Evolutionary conservation across 2,113 vertebrate genomes (phyloP), one percentile per base, ranked within the genome.

Genomic region (Sylvilagus bachmani): DNA sequence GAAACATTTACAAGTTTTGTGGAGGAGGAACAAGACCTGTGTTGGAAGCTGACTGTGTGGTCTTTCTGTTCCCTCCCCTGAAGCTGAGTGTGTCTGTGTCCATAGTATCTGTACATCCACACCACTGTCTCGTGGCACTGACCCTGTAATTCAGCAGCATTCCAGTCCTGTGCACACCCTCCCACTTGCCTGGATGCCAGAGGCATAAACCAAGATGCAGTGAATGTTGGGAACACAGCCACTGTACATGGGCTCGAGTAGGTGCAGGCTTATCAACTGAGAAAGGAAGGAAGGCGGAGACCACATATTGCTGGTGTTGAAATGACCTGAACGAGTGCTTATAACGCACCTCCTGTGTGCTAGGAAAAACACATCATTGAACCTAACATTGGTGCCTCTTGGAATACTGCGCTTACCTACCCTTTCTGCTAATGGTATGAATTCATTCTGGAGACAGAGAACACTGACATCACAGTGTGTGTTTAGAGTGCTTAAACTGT

Each of bases 281-380:
- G 27, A 81, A n/a, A 16, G 5, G 22, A 75, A 27, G 73, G 9
- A 27, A 79, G 51, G 51, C 5, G 6, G 33, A 66, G 66, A 80
- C 36, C 10, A 19, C 4, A 19, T 16, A 5, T 3, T 79, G 55
- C 62, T 83, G 24, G 4, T 51, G 2, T 24, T 33, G 55, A 92
- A 58, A 19, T 29, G 17, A 67, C 14, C 29, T 14, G 6, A 67
- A 24, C 77, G 62, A 1, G 10, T 53, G 29, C 24, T 71, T 11
- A 0, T 0, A 9, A 53, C 21, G 33, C 24, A 22, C 5, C 73
- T 66, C 0, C 36, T 16, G 0, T 4, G 0, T 19, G 36, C 66
- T 51, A 67, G 73, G 38, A 3, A 61, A 33, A 31, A 6, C 22
- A 0, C 6, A 17, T n/a, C 53, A 1, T 11, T 0, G 6, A n/a